These are phyloP conservation scores for Ruditapes philippinarum DNA, from an alignment of 1,140 invertebrate genomes.

Conservation along the genomic window DNA sequence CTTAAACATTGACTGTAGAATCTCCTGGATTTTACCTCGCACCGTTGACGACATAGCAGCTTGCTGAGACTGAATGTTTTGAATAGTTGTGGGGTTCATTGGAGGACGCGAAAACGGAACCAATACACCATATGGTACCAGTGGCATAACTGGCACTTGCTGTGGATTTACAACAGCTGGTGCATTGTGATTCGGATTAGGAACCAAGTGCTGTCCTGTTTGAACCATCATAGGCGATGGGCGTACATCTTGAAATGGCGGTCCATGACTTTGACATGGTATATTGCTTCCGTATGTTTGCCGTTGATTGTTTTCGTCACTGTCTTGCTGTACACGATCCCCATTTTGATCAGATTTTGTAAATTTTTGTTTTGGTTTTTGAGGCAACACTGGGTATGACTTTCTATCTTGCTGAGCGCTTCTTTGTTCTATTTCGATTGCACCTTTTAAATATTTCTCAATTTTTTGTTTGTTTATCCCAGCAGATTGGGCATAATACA, in stretches of 20 bases:
- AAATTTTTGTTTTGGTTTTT: no score
- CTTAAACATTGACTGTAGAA: conserved; percentile 17
- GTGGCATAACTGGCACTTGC: neutral
- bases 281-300: neutral
- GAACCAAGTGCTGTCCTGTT: neutral
- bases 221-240: neutral
- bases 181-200: neutral
- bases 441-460: neutral
- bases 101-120: neutral
- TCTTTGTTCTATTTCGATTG: neutral
- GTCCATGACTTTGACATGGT: neutral
- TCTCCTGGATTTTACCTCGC: neutral
- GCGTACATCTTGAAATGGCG: neutral
- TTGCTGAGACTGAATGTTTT: conserved; percentile 30
- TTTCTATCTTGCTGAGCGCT: neutral
- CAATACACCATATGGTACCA: neutral
- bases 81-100: conserved; percentile 11
- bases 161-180: neutral
- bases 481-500: neutral
- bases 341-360: neutral
- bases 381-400: neutral
- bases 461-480: conserved; percentile 25
- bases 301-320: neutral
- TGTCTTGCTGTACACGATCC: no score
- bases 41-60: conserved; percentile 13